Conservation (phyloP, 2,113 vertebrate species). For the Nyctereutes procyonoides region DNA sequence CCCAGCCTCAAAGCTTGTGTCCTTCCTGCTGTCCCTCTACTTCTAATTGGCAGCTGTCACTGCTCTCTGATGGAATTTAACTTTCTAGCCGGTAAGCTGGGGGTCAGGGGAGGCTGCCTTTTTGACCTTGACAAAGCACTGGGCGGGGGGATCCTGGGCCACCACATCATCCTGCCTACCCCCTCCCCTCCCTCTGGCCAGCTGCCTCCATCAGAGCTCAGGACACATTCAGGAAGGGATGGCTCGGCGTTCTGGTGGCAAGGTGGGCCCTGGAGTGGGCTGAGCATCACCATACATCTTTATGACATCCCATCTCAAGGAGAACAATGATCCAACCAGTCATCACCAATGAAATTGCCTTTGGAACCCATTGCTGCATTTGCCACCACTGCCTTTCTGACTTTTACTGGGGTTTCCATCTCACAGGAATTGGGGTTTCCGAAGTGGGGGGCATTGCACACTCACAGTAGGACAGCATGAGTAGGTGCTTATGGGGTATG, state of each 20-base stretch:
- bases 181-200: too few species aligned
- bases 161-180: neutral
- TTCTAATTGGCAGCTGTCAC: neutral
- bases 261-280: neutral
- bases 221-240: neutral
- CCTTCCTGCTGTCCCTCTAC: neutral
- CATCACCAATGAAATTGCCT: neutral
- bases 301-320: neutral
- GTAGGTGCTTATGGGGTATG: neutral
- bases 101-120: neutral
- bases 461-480: fast-evolving
- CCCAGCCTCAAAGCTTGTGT: neutral
- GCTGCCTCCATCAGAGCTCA: neutral
- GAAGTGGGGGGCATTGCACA: neutral
- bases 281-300: neutral
- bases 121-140: neutral
- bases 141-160: neutral
- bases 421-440: neutral
- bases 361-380: fast-evolving
- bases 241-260: neutral
- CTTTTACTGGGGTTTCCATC: neutral
- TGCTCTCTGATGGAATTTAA: neutral
- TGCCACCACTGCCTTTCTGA: neutral
- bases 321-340: neutral
- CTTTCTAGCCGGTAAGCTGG: neutral